Evolutionary conservation across 1,140 invertebrate species (phyloP).

Genomic region (Dufourea novaeangliae): DNA sequence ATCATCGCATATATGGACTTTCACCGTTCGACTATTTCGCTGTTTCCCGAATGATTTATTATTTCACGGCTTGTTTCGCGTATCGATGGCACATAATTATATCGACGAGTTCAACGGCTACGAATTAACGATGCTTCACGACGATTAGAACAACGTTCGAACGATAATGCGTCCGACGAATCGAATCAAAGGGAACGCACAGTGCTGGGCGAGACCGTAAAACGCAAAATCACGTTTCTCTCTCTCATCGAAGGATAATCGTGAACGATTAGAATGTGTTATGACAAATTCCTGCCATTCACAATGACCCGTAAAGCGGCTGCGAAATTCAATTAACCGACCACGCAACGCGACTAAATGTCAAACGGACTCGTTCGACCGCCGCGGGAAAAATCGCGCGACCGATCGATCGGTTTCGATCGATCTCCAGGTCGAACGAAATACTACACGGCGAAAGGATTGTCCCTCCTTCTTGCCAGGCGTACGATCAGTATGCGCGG

Average conservation of each 20-base stretch:
- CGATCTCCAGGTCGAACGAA: constrained; percentile 55
- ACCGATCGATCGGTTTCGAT: constrained; percentile 48
- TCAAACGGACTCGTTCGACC: constrained; percentile 61
- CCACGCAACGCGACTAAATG: constrained; percentile 57
- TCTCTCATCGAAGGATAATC: background rate
- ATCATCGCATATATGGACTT: background rate
- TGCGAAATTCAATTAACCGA: constrained; percentile 40
- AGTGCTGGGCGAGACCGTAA: no score
- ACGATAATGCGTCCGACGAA: background rate
- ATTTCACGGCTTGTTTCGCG: background rate
- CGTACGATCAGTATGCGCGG: constrained; percentile 14
- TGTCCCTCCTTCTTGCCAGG: constrained; percentile 14
- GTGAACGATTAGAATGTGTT: background rate
- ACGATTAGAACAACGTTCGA: background rate
- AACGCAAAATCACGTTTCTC: background rate
- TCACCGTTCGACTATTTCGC: background rate
- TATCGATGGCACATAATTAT: background rate
- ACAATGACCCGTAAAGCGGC: constrained; percentile 25
- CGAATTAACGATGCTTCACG: background rate
- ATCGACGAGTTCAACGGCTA: background rate
- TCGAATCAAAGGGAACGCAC: no score
- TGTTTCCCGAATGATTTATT: constrained; percentile 2
- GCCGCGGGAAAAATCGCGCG: constrained; percentile 38
- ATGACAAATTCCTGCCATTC: background rate
- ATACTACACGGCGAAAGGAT: constrained; percentile 45